Conservation (phyloP, 1,140 invertebrate species). For the Drosophila pruinosa region DNA sequence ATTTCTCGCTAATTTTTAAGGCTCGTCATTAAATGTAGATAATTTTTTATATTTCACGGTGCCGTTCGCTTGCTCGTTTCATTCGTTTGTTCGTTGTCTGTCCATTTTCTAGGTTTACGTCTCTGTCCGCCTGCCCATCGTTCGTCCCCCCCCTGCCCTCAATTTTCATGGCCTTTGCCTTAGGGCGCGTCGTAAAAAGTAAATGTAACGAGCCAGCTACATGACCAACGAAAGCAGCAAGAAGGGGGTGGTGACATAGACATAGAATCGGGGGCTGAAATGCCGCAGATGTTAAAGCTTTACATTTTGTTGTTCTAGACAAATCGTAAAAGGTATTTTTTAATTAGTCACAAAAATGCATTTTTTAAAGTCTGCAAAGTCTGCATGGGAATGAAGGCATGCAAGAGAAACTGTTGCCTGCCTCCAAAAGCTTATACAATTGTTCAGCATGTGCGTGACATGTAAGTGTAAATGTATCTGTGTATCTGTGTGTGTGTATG, state of each 20-base stretch:
- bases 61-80: slow-evolving; percentile 52
- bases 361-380: slow-evolving; percentile 41
- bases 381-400: slow-evolving; percentile 28
- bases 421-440: slow-evolving; percentile 36
- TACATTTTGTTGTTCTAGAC: slow-evolving; percentile 59
- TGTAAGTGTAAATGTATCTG: no score
- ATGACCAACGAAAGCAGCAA: slow-evolving; percentile 25
- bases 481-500: slow-evolving; percentile 2
- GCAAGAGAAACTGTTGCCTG: slow-evolving; percentile 25
- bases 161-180: slow-evolving; percentile 40
- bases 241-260: background rate
- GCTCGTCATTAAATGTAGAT: slow-evolving; percentile 80
- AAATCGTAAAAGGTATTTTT: slow-evolving; percentile 62
- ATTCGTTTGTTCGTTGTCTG: background rate
- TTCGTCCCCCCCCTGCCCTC: slow-evolving; percentile 1
- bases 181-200: slow-evolving; percentile 70
- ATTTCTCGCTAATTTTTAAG: slow-evolving; percentile 81
- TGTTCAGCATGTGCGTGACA: background rate
- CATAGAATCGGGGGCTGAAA: slow-evolving; percentile 14
- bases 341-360: slow-evolving; percentile 59
- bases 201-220: slow-evolving; percentile 70
- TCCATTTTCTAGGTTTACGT: slow-evolving; percentile 24
- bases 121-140: background rate
- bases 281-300: slow-evolving; percentile 65
- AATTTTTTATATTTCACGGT: slow-evolving; percentile 70